Evolutionary conservation across 2,113 vertebrate species (phyloP).

Genomic region (Corydoras sp.): DNA sequence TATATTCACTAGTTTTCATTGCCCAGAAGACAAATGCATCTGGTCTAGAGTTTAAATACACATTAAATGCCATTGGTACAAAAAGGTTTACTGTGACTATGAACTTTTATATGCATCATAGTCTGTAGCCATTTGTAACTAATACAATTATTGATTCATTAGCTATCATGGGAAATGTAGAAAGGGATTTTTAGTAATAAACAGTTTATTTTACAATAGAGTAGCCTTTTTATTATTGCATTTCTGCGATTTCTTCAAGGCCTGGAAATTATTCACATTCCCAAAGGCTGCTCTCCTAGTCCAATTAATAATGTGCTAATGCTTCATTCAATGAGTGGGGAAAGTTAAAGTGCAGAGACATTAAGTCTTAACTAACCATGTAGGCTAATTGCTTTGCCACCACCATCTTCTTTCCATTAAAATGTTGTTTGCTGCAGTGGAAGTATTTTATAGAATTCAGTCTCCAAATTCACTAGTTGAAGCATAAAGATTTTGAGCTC

Average conservation of each 20-base stretch:
- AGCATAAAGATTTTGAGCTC: not conserved
- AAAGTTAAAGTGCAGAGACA: not conserved
- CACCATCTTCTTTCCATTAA: not conserved
- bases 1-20: no score
- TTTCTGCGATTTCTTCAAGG: not conserved
- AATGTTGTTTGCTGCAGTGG: not conserved
- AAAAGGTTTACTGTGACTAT: no score
- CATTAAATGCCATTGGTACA: no score
- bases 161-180: no score
- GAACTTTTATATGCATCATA: no score
- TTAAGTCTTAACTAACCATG: not conserved
- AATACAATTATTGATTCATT: no score
- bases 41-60: no score
- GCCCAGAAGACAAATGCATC: no score
- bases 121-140: no score
- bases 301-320: slow-evolving; percentile 35
- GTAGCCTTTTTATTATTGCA: no score
- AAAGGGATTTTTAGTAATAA: no score
- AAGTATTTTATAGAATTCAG: not conserved
- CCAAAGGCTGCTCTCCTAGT: slow-evolving; percentile 25
- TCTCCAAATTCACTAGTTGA: not conserved
- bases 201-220: no score
- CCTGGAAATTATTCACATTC: slow-evolving; percentile 4
- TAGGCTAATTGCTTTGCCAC: slow-evolving; percentile 9
- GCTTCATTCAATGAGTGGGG: not conserved